These are phyloP conservation scores for Listrodromus nycthemerus DNA, from an alignment of 2,888 invertebrate species.

Conservation along the genomic window DNA sequence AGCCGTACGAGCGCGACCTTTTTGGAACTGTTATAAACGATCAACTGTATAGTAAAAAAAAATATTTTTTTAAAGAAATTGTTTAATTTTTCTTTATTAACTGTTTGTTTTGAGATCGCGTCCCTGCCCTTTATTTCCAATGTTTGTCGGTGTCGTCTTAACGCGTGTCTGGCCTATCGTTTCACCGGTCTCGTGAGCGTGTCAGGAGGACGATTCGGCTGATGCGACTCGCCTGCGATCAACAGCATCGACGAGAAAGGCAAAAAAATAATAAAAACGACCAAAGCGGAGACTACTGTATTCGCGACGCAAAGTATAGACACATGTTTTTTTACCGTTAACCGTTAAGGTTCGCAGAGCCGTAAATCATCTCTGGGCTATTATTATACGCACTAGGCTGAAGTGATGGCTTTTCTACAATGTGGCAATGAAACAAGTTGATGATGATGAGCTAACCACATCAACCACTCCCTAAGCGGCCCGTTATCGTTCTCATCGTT, in stretches of 20 bases:
- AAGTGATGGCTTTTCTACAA: conserved; percentile 2
- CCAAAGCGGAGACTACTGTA: not conserved
- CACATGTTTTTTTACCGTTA: not conserved
- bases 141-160: conserved; percentile 6
- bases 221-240: not conserved
- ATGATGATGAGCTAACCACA: conserved; percentile 16
- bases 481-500: conserved; percentile 17
- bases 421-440: conserved; percentile 3
- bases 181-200: not conserved
- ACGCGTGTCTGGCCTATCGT: conserved; percentile 22
- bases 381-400: conserved; percentile 13
- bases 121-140: conserved; percentile 44
- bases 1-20: conserved; percentile 30
- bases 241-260: not conserved
- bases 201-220: not conserved
- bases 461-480: not conserved
- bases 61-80: too few relatives aligned
- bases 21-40: conserved; percentile 17
- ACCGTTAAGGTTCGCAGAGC: conserved; percentile 31
- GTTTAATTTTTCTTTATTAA: not conserved
- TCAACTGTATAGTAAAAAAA: conserved; percentile 8
- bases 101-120: conserved; percentile 23
- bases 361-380: conserved; percentile 19
- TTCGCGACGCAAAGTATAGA: conserved; percentile 1
- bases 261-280: conserved; percentile 12